These are phyloP conservation scores for Rhorus exstirpatorius DNA, from an alignment of 2,888 invertebrate genomes.

Conservation along the genomic window DNA sequence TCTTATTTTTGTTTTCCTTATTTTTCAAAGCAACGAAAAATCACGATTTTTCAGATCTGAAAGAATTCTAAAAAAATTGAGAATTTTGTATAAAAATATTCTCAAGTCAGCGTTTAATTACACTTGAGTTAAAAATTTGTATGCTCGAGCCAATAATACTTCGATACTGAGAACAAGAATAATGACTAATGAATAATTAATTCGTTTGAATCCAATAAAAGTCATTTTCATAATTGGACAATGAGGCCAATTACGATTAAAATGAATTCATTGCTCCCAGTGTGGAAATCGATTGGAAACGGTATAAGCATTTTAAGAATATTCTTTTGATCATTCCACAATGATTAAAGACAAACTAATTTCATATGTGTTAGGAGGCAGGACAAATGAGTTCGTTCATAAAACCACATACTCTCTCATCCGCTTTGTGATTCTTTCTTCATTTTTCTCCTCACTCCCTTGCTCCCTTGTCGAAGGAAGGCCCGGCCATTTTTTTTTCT, in stretches of 20 bases:
- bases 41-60: no score
- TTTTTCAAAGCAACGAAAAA: no score
- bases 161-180: no score
- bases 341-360: slow-evolving; percentile 40
- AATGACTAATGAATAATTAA: no score
- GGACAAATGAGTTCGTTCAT: slow-evolving; percentile 48
- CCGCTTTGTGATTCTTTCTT: neutral
- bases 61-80: neutral
- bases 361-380: slow-evolving; percentile 19
- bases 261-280: slow-evolving; percentile 14
- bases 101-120: no score
- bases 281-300: neutral
- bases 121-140: no score
- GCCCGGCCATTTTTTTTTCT: slow-evolving; percentile 8
- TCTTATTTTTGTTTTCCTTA: no score
- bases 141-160: no score
- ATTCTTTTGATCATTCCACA: slow-evolving; percentile 31
- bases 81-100: no score
- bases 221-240: neutral
- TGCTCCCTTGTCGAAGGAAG: slow-evolving; percentile 31
- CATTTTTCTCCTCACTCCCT: slow-evolving; percentile 1
- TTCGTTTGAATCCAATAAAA: neutral
- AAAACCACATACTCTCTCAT: slow-evolving; percentile 32
- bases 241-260: slow-evolving; percentile 8
- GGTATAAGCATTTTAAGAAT: slow-evolving; percentile 13